Base-by-base conservation (phyloP, 2,797 vertebrate genomes). In the Coregonus sp. region DNA sequence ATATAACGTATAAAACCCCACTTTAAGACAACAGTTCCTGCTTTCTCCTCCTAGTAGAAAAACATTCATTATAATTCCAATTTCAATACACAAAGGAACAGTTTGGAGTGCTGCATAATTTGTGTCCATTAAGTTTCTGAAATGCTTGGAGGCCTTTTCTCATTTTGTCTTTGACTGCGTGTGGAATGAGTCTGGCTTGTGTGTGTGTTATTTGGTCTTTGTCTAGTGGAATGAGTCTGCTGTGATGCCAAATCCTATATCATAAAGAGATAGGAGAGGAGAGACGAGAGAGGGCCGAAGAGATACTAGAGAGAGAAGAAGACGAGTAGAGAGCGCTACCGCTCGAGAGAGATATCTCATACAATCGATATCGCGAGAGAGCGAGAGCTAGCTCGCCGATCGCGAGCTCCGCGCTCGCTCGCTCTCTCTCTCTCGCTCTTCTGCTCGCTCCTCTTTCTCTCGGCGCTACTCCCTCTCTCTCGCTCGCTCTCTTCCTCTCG, bases 51-150 rank as follows among this genome's bases (percentile, higher is more conserved):
- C 89, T 86, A 84, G 82, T 47, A 47, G 40, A 47, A 87, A 91
- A 89, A 85, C 80, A 83, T 91, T 85, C 85, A 91, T 92, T 93
- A 93, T 92, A 90, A 91, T 92, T 93, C 90, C 88, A 91, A 93
- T 92, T 91, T 93, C 84, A 78, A 77, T 88, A 89, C 89, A 92
- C 93, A 93, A 94, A 92, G 85, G 86, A 82, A 20, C 56, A 91
- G 87, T 89, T 88, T 85, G 84, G 89, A 89, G 88, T 81, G 86
- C 85, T 81, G 89, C 88, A 88, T 91, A 92, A 92, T 93, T 93
- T 93, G 89, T 90, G 88, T 90, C 93, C 90, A 93, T 93, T 91
- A 91, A 90, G 84, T 92, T 90, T 18, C 77, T 82, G 88, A 90
- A 93, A 92, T 88, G 92, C 91, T 91, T 88, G 73, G 83, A 90